These are phyloP conservation scores for Paragorgia papillata DNA, from an alignment of 92 coral and sea anemone species.

Conservation along the genomic window DNA sequence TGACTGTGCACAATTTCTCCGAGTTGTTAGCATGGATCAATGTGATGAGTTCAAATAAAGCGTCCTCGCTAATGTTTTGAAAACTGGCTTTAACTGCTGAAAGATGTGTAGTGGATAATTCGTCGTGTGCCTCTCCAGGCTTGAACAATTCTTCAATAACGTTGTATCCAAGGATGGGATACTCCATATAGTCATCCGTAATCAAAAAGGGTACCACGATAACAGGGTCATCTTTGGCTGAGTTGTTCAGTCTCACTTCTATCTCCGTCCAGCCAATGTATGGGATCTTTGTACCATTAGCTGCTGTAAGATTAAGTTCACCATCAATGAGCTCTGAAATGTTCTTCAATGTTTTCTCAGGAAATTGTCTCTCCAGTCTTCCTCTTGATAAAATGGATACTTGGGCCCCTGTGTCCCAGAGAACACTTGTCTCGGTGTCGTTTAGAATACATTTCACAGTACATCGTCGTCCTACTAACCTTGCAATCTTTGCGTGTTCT, in stretches of 20 bases:
- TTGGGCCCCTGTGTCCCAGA: too few relatives aligned
- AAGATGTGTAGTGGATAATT: neutral
- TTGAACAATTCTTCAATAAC: conserved; percentile 56
- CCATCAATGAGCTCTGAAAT: too few relatives aligned
- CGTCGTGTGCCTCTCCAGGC: conserved; percentile 25
- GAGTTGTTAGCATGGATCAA: neutral
- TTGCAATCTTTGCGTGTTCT: too few relatives aligned
- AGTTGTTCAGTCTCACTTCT: conserved; percentile 38
- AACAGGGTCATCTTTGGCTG: conserved; percentile 14
- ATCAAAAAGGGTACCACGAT: conserved; percentile 38
- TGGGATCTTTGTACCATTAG: conserved; percentile 62
- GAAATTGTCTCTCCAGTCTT: too few relatives aligned
- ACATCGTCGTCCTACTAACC: too few relatives aligned
- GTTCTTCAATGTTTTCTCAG: too few relatives aligned
- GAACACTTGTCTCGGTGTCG: too few relatives aligned
- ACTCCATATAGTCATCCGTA: conserved; percentile 42
- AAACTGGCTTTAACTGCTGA: conserved; percentile 48
- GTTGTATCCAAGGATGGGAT: conserved; percentile 57
- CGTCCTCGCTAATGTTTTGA: conserved; percentile 33
- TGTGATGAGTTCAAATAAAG: neutral
- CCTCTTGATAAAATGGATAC: too few relatives aligned
- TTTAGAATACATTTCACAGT: too few relatives aligned
- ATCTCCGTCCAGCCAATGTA: conserved; percentile 60
- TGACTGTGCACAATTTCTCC: conserved; percentile 1
- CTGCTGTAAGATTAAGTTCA: neutral